Conservation (phyloP, 2,797 vertebrate genomes). For the Brachymystax lenok region DNA sequence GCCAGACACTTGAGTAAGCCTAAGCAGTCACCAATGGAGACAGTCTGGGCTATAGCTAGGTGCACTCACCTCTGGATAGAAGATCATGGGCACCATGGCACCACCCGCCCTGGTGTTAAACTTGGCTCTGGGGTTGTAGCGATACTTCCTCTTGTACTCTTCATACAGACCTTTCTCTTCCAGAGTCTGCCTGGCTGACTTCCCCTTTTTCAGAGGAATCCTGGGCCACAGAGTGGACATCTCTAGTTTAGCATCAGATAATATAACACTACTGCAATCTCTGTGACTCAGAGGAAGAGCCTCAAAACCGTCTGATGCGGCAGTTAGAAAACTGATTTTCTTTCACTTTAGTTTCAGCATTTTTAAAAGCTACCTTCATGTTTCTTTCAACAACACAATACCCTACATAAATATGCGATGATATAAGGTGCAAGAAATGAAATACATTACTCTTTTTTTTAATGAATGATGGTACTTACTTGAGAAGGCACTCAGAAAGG, state of each 20-base stretch:
- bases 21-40: not conserved
- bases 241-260: not conserved
- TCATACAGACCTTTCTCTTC: constrained; percentile 42
- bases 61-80: constrained; percentile 41
- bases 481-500: constrained; percentile 33
- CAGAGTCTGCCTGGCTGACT: constrained; percentile 38
- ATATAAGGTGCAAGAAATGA: not conserved
- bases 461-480: constrained; percentile 23
- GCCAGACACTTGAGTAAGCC: not conserved
- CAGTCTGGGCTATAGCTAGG: not conserved
- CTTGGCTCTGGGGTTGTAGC: constrained; percentile 28
- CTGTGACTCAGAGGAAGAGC: not conserved
- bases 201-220: constrained; percentile 44
- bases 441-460: not conserved
- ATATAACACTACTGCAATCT: not conserved
- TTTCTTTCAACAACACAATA: not conserved
- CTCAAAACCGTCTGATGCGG: not conserved
- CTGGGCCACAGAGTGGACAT: constrained; percentile 20
- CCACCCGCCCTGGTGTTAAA: constrained; percentile 21
- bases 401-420: not conserved
- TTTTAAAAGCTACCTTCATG: too few relatives aligned
- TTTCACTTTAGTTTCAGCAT: too few relatives aligned
- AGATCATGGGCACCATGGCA: constrained; percentile 38
- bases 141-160: constrained; percentile 35
- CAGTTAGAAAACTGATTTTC: too few relatives aligned